These are phyloP conservation scores for Cheilosia vernalis DNA, from an alignment of 2,888 invertebrate genomes.

Conservation along the genomic window DNA sequence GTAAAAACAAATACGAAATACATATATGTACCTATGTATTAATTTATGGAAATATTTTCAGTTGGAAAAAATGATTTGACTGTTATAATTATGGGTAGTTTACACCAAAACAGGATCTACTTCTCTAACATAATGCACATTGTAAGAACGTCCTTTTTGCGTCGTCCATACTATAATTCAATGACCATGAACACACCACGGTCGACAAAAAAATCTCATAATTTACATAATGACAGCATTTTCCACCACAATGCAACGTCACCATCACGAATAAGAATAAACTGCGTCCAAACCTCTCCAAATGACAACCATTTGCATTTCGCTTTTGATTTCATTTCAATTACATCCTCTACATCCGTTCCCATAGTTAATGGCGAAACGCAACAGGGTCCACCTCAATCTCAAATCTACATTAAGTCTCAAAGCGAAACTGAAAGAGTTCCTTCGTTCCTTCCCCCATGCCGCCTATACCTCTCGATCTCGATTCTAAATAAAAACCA, in stretches of 20 bases:
- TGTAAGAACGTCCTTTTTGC: no score
- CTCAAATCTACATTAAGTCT: conserved; percentile 38
- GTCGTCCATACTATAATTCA: conserved; percentile 1
- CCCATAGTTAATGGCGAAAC: conserved; percentile 48
- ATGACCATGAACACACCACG: conserved; percentile 2
- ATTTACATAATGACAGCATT: conserved; percentile 16
- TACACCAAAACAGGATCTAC: no score
- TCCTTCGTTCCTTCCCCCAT: not conserved
- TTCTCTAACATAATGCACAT: no score
- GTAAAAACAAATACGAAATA: no score
- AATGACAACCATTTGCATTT: conserved; percentile 73
- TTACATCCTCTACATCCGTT: conserved; percentile 69
- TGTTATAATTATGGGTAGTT: not conserved
- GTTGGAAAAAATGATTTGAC: not conserved
- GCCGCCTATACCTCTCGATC: not conserved
- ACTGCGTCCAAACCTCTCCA: conserved; percentile 26
- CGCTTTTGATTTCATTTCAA: conserved; percentile 73
- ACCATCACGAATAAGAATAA: conserved; percentile 19
- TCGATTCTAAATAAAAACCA: conserved; percentile 1
- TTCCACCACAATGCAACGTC: conserved; percentile 14
- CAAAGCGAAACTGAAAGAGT: conserved; percentile 18
- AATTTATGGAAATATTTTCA: not conserved
- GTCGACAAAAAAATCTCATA: no score
- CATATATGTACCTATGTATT: no score
- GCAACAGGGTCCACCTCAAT: conserved; percentile 49